These are phyloP conservation scores for Arenaria interpres DNA, from an alignment of 2,113 vertebrate species.

Conservation along the genomic window DNA sequence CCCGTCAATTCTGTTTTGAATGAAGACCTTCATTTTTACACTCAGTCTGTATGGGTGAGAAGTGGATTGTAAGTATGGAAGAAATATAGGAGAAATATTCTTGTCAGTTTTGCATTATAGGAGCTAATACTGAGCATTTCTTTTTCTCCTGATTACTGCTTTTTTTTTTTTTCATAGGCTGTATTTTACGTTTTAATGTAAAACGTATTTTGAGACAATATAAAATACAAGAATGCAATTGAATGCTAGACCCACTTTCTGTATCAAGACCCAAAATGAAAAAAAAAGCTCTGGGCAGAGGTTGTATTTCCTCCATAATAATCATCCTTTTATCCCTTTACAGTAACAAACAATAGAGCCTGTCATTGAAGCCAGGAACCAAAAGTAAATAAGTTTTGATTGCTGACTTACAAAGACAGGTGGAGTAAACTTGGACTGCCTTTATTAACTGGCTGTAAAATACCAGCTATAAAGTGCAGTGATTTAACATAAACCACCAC, in stretches of 20 bases:
- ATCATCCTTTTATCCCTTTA: not conserved
- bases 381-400: not conserved
- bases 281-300: not conserved
- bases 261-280: not conserved
- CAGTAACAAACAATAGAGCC: not conserved
- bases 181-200: not conserved
- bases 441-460: conserved; percentile 8
- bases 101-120: not conserved
- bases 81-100: not conserved
- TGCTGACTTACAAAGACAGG: not conserved
- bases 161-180: not conserved
- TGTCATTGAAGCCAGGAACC: not conserved
- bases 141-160: not conserved
- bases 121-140: not conserved
- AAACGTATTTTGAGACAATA: not conserved
- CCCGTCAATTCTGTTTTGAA: conserved; percentile 73
- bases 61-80: conserved; percentile 82
- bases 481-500: not conserved
- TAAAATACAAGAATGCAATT: not conserved
- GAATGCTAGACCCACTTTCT: not conserved
- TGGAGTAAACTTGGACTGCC: not conserved
- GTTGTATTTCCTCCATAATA: not conserved
- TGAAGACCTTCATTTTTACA: conserved; percentile 78
- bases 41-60: conserved; percentile 83
- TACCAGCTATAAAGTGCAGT: not conserved